These are phyloP conservation scores for Drosophila nasuta DNA, from an alignment of 1,140 invertebrate species.

Conservation along the genomic window DNA sequence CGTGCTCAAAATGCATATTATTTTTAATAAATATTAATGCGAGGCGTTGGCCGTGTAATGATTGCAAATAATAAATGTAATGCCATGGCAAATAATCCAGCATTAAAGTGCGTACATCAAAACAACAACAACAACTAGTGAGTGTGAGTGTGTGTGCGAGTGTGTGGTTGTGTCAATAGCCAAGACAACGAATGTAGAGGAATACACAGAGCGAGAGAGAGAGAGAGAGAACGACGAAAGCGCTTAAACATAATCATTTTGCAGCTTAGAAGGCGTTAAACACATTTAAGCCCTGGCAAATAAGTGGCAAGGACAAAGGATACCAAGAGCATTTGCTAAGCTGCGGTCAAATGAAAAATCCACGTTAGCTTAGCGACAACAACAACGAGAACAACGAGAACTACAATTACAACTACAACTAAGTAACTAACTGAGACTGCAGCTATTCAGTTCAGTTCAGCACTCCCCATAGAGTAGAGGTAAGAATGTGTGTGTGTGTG, in stretches of 20 bases:
- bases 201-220: background rate
- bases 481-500: conserved; percentile 14
- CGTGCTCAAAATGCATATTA: conserved; percentile 18
- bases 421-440: conserved; percentile 7
- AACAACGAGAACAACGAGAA: background rate
- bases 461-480: conserved; percentile 7
- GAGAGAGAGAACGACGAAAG: conserved; percentile 25
- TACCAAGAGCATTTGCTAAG: conserved; percentile 21
- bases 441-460: background rate
- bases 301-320: conserved; percentile 62
- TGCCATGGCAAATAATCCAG: conserved; percentile 58
- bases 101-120: conserved; percentile 35
- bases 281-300: conserved; percentile 63
- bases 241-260: conserved; percentile 69
- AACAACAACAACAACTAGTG: conserved; percentile 33
- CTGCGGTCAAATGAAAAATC: conserved; percentile 42
- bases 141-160: conserved; percentile 14
- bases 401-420: background rate
- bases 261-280: conserved; percentile 74
- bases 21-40: conserved; percentile 12
- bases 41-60: conserved; percentile 15
- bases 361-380: conserved; percentile 9
- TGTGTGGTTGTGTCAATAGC: conserved; percentile 58
- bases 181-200: conserved; percentile 40
- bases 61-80: conserved; percentile 22